Evolutionary conservation across 2,797 vertebrate species (phyloP).

Genomic region (Luscinia luscinia): DNA sequence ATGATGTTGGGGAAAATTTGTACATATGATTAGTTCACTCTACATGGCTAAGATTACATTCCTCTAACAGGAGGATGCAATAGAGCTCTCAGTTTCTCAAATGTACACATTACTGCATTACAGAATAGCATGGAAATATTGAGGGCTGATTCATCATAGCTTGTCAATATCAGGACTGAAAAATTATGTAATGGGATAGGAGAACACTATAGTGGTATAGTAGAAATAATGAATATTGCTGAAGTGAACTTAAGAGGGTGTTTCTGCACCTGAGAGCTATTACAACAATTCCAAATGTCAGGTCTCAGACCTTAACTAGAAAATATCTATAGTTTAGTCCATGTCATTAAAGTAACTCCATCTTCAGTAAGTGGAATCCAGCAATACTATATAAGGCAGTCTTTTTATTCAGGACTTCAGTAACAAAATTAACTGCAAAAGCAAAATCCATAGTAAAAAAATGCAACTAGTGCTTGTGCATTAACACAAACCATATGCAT

Average conservation of each 20-base stretch:
- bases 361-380: not conserved
- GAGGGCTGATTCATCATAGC: not conserved
- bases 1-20: not conserved
- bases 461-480: not conserved
- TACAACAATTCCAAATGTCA: not conserved
- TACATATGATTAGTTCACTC: not conserved
- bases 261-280: not conserved
- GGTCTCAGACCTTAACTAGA: not conserved
- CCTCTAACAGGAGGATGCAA: not conserved
- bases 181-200: not conserved
- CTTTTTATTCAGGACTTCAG: not conserved
- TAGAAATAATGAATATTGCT: not conserved
- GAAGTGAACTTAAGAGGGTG: not conserved
- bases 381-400: not conserved
- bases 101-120: not conserved
- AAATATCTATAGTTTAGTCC: not conserved
- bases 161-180: not conserved
- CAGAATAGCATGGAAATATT: not conserved
- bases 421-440: not conserved
- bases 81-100: not conserved
- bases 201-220: not conserved
- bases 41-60: not conserved
- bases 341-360: not conserved
- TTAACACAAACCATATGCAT: conserved; percentile 4
- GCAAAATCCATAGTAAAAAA: not conserved